phyloP scores from a whole-genome alignment of 2,888 invertebrate genomes.

The Drosophila acutilabella region DNA sequence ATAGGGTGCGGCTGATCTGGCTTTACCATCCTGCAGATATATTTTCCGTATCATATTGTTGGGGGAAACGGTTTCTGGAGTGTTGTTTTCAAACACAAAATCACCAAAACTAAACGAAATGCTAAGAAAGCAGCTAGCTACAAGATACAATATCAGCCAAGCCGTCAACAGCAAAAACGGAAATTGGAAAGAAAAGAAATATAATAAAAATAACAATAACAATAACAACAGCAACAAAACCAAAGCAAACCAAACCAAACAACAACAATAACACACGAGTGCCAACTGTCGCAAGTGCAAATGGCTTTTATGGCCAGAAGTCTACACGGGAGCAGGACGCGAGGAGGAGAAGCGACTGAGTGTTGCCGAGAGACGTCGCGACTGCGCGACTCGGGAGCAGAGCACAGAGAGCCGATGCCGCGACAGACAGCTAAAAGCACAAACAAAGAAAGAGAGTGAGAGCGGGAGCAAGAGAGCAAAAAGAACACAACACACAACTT shows the following conservation, averaged over 20 bases:
- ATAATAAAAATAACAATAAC: slow-evolving; percentile 41
- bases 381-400: slow-evolving; percentile 15
- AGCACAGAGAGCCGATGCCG: slow-evolving; percentile 20
- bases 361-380: slow-evolving; percentile 21
- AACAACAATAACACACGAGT: slow-evolving; percentile 51
- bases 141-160: slow-evolving; percentile 32
- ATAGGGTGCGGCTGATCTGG: slow-evolving; percentile 25
- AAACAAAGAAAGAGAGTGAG: slow-evolving; percentile 14
- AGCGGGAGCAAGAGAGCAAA: neutral
- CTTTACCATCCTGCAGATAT: slow-evolving; percentile 45
- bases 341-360: slow-evolving; percentile 26
- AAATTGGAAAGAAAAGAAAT: slow-evolving; percentile 70
- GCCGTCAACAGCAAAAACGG: slow-evolving; percentile 64
- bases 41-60: neutral
- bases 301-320: slow-evolving; percentile 66
- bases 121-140: slow-evolving; percentile 44
- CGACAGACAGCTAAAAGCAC: slow-evolving; percentile 45
- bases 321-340: slow-evolving; percentile 41
- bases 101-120: slow-evolving; percentile 51
- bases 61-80: slow-evolving; percentile 5
- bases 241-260: slow-evolving; percentile 45
- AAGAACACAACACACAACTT: slow-evolving; percentile 24
- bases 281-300: slow-evolving; percentile 77
- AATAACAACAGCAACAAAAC: slow-evolving; percentile 40
- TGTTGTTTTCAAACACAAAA: slow-evolving; percentile 67